Base-by-base conservation (phyloP, 1,140 invertebrate genomes). In the Nephila pilipes region DNA sequence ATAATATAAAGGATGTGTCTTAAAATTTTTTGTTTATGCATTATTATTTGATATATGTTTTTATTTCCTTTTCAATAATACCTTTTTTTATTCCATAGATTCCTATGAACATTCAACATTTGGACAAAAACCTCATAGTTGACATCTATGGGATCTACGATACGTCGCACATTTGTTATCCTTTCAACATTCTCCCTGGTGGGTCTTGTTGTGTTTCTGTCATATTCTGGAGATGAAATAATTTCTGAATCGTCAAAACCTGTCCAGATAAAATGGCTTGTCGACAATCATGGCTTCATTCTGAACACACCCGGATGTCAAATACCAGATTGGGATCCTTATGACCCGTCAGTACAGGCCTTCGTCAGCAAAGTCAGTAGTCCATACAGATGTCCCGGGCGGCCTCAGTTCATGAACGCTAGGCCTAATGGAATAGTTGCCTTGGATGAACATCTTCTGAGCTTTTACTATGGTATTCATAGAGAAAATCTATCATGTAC, bases 281-380 rank as follows among this genome's bases (percentile, higher is more conserved):
- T 89, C 16, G 87, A 89, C 16, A 60, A 83, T 32, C 92, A 89
- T 36, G 93, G 90, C 2, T 94, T 90, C 95, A 95, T 97, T 83
- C 96, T 98, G 2, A 97, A 97, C 95, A 97, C 96, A 94, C 95
- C 97, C 1, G 97, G 97, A 36, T 99, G 98, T 95, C 97, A 97
- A 3, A 98, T 98, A 94, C 97, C 98, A 1, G 96, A 97, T 12
- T 96, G 98, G 90, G 96, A 97, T 94, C 97, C 97, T 0, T 97
- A 97, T 80, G 97, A 98, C 93, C 95, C 96, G 16, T 97, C 97
- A 29, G 97, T 97, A 22, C 96, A 95, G 93, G 95, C 96, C 36
- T 96, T 96, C 94, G 38, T 89, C 54, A 65, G 32, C 25, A 90
- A 57, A 36, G 55, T 91, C 36, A 46, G 60, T 8, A 5, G 25